Evolutionary conservation across 2,888 invertebrate species (phyloP), one percentile per base, ranked within the genome.

Genomic region (Acholoe squamosa): DNA sequence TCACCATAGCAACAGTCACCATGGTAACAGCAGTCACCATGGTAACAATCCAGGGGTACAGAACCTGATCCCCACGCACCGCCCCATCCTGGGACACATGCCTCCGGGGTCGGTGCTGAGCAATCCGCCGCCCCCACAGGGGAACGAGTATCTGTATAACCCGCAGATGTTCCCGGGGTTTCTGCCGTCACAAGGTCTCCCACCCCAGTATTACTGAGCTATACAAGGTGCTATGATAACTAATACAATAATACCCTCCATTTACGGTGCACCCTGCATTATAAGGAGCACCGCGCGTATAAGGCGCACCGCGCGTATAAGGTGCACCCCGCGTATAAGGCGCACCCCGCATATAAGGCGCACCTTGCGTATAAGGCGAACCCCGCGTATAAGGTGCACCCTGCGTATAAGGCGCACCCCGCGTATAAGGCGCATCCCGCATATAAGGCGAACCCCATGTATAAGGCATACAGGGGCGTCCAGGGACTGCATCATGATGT

Each of bases 81-180:
- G 43, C 33, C 80, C 34, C 22, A 14, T 34, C n/a, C 25, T 76
- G 76, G 76, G 76, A 31, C 31, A 0, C 80, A 80, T 80, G 34
- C 10, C 34, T 0, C 34, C 16, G 12, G 33, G 28, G 5, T 71
- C 71, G n/a, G 71, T 71, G 5, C 71, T 71, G 3, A 28, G 3
- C 71, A 43, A 43, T 43, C 43, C 43, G 3, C 16, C 71, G 28
- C 7, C 67, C 33, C 80, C 5, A n/a, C 80, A 80, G 80, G 43
- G 22, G 34, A 43, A 16, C 33, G 80, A 80, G 22, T 80, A 80
- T n/a, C 10, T 80, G 34, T 80, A 80, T 34, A 80, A 80, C 80
- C 80, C 80, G 0, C 80, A 80, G 43, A 10, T 43, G 19, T 80
- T 80, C 25, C 34, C 22, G 12, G 43, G 80, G 16, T 80, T 80